These are phyloP conservation scores for Dendropsophus ebraccatus DNA, from an alignment of 2,113 vertebrate genomes.

Conservation along the genomic window DNA sequence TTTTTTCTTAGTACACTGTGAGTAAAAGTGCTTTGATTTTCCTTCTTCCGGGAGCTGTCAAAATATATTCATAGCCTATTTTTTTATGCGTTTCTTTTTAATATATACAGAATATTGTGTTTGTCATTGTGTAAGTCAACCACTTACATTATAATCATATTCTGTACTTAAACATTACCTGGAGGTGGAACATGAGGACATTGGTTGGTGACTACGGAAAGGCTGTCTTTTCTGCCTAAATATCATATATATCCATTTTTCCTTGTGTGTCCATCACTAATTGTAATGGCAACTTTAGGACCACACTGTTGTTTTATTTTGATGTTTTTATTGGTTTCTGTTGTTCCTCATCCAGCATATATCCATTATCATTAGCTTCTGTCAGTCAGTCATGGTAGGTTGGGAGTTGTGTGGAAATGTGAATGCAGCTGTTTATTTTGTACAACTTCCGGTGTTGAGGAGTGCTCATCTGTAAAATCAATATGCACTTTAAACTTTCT, in stretches of 20 bases:
- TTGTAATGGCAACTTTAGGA: neutral
- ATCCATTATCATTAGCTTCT: neutral
- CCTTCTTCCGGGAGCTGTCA: constrained; percentile 39
- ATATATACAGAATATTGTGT: neutral
- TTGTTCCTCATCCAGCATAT: neutral
- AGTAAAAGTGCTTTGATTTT: constrained; percentile 53
- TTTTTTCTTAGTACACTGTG: constrained; percentile 49
- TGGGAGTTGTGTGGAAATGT: constrained; percentile 9
- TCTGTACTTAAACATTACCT: neutral
- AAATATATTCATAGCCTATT: constrained; percentile 44
- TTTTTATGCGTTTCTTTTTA: constrained; percentile 45
- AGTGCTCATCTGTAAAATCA: constrained; percentile 25
- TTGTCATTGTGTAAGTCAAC: neutral
- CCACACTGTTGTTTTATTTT: neutral
- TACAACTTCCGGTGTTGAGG: neutral
- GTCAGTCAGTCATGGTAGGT: too few relatives aligned
- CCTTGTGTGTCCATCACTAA: neutral
- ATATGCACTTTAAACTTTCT: constrained; percentile 40
- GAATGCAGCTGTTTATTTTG: neutral
- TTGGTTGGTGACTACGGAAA: neutral
- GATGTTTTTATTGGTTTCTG: neutral
- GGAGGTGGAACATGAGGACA: neutral
- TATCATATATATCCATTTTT: too few relatives aligned
- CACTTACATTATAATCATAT: neutral
- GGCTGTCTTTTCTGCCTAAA: neutral